phyloP scores from a whole-genome alignment of 2,797 vertebrate species.

The Chaenodraco wilsoni region DNA sequence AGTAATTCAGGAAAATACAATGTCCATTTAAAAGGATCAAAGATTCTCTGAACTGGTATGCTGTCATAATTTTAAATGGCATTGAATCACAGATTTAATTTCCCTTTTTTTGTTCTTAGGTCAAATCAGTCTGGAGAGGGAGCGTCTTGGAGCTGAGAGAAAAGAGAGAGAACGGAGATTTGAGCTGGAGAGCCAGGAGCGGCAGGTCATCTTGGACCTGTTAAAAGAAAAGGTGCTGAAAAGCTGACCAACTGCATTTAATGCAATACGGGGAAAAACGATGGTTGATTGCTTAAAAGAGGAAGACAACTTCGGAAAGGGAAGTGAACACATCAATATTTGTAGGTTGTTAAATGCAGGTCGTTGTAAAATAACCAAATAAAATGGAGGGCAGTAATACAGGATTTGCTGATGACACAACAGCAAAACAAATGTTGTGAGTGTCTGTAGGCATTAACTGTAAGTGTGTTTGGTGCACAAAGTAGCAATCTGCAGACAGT shows the following conservation, averaged over 20 bases:
- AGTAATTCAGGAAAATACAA: not conserved
- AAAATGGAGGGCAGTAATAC: not conserved
- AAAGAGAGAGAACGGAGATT: conserved; percentile 83
- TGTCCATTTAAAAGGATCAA: not conserved
- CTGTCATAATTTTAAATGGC: not conserved
- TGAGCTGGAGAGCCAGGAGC: conserved; percentile 85
- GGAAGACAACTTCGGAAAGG: conserved; percentile 5
- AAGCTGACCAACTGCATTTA: conserved; percentile 47
- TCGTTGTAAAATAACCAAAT: not conserved
- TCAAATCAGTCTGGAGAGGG: conserved; percentile 83
- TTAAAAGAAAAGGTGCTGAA: conserved; percentile 85
- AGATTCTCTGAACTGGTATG: not conserved
- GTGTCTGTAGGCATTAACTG: not conserved
- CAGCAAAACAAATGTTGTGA: not conserved
- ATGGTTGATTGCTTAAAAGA: not conserved
- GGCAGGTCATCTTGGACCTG: conserved; percentile 85
- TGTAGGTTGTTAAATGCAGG: not conserved
- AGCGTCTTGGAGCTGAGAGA: conserved; percentile 81
- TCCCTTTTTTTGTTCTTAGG: conserved; percentile 41
- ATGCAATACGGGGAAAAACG: not conserved
- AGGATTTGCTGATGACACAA: not conserved
- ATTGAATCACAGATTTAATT: not conserved
- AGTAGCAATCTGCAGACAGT: not conserved
- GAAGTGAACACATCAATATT: conserved; percentile 33
- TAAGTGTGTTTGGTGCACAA: not conserved